phyloP scores from a whole-genome alignment of 2,888 invertebrate genomes.

The Miltochrista miniata region DNA sequence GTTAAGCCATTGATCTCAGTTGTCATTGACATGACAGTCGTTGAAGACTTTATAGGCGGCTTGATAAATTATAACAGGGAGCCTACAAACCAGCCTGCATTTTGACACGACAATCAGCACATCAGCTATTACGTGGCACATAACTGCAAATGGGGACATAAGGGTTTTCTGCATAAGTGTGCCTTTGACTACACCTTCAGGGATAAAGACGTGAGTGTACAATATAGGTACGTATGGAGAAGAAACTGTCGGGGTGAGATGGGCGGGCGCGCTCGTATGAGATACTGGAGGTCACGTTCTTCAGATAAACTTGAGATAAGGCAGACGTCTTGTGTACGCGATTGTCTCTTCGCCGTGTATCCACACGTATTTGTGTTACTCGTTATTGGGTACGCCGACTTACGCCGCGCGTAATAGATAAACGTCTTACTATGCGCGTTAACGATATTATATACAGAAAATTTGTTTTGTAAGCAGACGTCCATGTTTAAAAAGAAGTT shows the following conservation, averaged over 20 bases:
- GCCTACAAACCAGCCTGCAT: too few species aligned
- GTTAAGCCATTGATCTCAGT: too few species aligned
- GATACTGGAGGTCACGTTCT: constrained; percentile 81
- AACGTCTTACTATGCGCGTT: constrained; percentile 12
- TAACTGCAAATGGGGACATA: too few species aligned
- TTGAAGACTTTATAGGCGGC: too few species aligned
- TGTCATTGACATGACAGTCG: too few species aligned
- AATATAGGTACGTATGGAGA: too few species aligned
- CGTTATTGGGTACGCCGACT: constrained; percentile 23
- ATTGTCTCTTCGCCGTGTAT: constrained; percentile 62
- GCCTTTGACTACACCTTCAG: too few species aligned
- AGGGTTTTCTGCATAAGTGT: too few species aligned
- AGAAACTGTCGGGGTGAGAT: constrained; percentile 59
- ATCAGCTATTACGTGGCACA: too few species aligned
- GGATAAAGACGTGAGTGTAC: too few species aligned
- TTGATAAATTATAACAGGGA: too few species aligned
- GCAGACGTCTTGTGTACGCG: constrained; percentile 64
- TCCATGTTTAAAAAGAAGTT: not conserved
- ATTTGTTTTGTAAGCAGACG: constrained; percentile 8
- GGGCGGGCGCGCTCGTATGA: constrained; percentile 67
- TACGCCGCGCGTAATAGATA: constrained; percentile 25
- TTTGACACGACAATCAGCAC: too few species aligned
- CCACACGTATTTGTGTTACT: constrained; percentile 29
- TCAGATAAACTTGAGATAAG: constrained; percentile 73
- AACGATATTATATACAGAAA: constrained; percentile 26